Evolutionary conservation across 2,797 vertebrate species (phyloP).

Genomic region (Bovichtus diacanthus): DNA sequence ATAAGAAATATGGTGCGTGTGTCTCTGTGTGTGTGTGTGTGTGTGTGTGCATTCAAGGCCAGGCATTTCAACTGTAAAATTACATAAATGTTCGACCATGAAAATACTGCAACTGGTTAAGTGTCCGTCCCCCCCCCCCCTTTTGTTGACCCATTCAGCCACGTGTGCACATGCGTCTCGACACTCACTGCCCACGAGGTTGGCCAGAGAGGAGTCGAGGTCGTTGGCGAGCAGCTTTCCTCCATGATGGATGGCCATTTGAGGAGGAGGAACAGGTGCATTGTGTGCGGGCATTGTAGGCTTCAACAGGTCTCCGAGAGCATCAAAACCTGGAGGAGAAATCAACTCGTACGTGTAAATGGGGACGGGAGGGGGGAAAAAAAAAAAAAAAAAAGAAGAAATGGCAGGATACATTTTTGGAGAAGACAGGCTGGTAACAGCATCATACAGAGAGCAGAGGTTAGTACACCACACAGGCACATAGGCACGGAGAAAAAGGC

Average conservation of each 20-base stretch:
- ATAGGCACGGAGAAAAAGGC: not conserved
- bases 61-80: not conserved
- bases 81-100: conserved; percentile 12
- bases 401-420: too few species aligned
- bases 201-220: conserved; percentile 92
- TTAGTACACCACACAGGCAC: conserved; percentile 6
- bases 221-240: conserved; percentile 89
- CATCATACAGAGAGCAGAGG: not conserved
- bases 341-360: conserved; percentile 8
- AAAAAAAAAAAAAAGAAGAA: too few species aligned
- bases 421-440: not conserved
- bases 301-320: conserved; percentile 88
- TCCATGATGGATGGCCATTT: conserved; percentile 79
- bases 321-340: conserved; percentile 80
- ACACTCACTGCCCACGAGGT: conserved; percentile 92
- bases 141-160: conserved; percentile 5
- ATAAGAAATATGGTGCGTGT: not conserved
- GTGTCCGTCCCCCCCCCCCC: not conserved
- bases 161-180: not conserved
- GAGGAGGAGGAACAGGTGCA: conserved; percentile 76
- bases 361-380: too few species aligned
- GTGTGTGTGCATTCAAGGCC: not conserved
- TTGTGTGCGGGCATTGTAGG: conserved; percentile 84
- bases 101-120: not conserved
- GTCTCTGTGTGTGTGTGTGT: too few species aligned